These are phyloP conservation scores for Diorhabda carinulata DNA, from an alignment of 1,140 invertebrate genomes.

Conservation along the genomic window DNA sequence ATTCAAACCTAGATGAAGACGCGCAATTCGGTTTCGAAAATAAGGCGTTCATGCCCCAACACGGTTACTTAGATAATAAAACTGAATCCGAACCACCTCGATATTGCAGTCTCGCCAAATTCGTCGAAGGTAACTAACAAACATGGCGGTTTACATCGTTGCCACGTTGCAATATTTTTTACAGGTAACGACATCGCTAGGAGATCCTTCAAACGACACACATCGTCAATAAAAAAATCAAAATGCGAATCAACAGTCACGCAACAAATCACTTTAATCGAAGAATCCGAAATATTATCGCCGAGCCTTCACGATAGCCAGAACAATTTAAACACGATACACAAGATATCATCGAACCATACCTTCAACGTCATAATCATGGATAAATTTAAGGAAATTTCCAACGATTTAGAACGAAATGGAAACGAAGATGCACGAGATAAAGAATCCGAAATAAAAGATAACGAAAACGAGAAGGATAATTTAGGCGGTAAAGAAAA, in stretches of 20 bases:
- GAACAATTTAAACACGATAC: conserved; percentile 40
- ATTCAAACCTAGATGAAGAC: conserved; percentile 52
- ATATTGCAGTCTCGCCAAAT: conserved; percentile 71
- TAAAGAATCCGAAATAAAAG: too few species aligned
- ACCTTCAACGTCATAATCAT: too few species aligned
- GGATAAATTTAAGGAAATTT: too few species aligned
- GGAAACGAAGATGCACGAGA: too few species aligned
- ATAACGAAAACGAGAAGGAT: too few species aligned
- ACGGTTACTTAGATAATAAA: conserved; percentile 54
- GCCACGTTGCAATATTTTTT: neutral
- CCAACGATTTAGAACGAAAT: too few species aligned
- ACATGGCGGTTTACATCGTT: neutral
- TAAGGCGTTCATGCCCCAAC: conserved; percentile 54
- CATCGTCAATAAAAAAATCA: conserved; percentile 32
- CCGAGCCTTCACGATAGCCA: conserved; percentile 27
- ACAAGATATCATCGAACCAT: conserved; percentile 34
- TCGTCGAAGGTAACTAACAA: conserved; percentile 64
- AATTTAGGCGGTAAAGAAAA: too few species aligned
- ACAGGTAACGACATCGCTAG: conserved; percentile 63
- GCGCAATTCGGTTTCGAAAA: conserved; percentile 64
- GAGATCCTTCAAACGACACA: conserved; percentile 60
- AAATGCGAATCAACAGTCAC: conserved; percentile 45
- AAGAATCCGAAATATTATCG: conserved; percentile 34
- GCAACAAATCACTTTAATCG: conserved; percentile 38
- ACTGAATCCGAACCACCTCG: conserved; percentile 56